Base-by-base conservation (phyloP, 2,113 vertebrate genomes). In the Falco punctatus region DNA sequence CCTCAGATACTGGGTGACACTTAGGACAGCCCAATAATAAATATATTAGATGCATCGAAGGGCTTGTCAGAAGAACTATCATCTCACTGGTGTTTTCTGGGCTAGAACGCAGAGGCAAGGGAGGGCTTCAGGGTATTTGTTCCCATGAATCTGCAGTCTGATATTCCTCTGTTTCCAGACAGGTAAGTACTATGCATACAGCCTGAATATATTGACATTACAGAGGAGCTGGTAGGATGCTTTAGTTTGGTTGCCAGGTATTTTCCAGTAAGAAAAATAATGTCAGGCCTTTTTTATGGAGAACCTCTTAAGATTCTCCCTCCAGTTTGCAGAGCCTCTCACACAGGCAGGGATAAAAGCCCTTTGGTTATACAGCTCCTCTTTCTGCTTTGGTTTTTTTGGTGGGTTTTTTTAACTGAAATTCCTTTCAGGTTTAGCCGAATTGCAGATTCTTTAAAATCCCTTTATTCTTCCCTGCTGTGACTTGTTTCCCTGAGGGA, bases 391-490 rank as follows among this genome's bases (percentile, higher is more conserved):
- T 38, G 38, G 38, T 38, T 38, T 38, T 38, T 38, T 38, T 38
- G 38, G 38, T 70, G 48, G 33, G 30, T 54, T 48, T 74, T 32
- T 10, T 2, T 1, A 6, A 18, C 27, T 92, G 38, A 62, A 89
- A 83, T 75, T 91, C 44, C 35, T 94, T 95, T 95, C 35, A 81
- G n/a, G 55, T 96, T 92, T 96, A 96, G 77, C 65, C 6, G 13
- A 92, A 38, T 30, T 87, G 28, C 13, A 46, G 61, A 80, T 90
- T 94, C 61, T 91, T 95, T 89, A 44, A 95, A 91, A 89, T 44
- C n/a, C 4, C 1, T 44, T 84, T 78, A 69, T 55, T 22, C 51
- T 91, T 91, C 42, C 86, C 70, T 91, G 90, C 49, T 90, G 70
- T 57, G 81, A 71, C 51, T 95, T 89, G 55, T 86, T 92, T 61